These are phyloP conservation scores for Rhineura floridana DNA, from an alignment of 2,113 vertebrate genomes.

Conservation along the genomic window DNA sequence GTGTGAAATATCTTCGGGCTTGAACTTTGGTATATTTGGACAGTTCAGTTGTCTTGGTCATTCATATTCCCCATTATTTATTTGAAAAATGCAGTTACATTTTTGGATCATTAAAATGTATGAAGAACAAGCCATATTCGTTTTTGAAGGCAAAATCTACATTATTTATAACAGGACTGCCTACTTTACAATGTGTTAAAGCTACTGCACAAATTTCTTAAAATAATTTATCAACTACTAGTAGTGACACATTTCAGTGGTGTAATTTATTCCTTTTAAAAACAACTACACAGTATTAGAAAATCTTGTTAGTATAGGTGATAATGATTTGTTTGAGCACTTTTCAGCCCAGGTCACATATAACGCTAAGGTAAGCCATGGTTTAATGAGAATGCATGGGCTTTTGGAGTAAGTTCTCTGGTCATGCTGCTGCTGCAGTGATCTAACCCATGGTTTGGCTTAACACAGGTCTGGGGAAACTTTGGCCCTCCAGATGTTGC, in stretches of 20 bases:
- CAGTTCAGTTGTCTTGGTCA: neutral
- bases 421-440: too few species aligned
- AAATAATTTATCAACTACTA: neutral
- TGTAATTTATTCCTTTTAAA: neutral
- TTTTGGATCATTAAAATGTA: neutral
- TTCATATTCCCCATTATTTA: neutral
- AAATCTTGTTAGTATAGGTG: neutral
- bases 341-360: too few species aligned
- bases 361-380: too few species aligned
- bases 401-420: too few species aligned
- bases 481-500: too few species aligned
- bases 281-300: neutral
- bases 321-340: neutral
- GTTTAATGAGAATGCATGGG: too few species aligned
- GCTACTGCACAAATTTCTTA: neutral
- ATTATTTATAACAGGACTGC: neutral
- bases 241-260: neutral
- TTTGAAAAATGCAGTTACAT: neutral
- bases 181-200: neutral
- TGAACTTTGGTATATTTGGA: neutral
- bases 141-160: neutral
- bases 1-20: neutral
- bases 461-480: too few species aligned
- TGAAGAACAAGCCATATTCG: neutral
- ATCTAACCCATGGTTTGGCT: too few species aligned